Conservation (phyloP, 2,888 invertebrate genomes). For the Cactoblastis cactorum region DNA sequence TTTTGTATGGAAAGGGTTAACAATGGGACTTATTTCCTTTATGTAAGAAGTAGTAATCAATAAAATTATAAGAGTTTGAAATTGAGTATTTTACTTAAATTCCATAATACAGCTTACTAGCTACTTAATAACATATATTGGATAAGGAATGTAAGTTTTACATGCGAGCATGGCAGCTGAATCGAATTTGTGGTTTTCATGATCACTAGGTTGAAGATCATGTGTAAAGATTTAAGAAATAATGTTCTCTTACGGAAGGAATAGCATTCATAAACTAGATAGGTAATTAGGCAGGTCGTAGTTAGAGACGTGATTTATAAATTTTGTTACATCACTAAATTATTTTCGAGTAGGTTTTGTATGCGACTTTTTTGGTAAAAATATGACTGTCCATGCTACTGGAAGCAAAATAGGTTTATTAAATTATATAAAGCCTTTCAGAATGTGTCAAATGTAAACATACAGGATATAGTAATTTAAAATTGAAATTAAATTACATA, state of each 20-base stretch:
- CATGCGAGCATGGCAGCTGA: background rate
- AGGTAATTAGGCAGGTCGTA: slow-evolving; percentile 62
- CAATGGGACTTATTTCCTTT: slow-evolving; percentile 21
- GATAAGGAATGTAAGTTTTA: background rate
- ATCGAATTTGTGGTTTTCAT: slow-evolving; percentile 14
- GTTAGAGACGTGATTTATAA: slow-evolving; percentile 48
- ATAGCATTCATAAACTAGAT: slow-evolving; percentile 60
- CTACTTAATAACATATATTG: background rate
- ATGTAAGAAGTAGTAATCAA: slow-evolving; percentile 22
- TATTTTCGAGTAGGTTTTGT: slow-evolving; percentile 50
- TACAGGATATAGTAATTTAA: background rate
- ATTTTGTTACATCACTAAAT: slow-evolving; percentile 52
- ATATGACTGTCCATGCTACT: background rate
- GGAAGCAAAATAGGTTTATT: slow-evolving; percentile 1
- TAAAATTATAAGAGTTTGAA: slow-evolving; percentile 21
- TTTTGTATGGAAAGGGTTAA: no score
- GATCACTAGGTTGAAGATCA: slow-evolving; percentile 12
- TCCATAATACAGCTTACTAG: slow-evolving; percentile 19
- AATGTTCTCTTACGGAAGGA: slow-evolving; percentile 37
- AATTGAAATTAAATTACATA: background rate
- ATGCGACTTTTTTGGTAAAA: slow-evolving; percentile 7
- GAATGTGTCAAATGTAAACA: background rate
- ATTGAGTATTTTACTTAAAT: slow-evolving; percentile 30
- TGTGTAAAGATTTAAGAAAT: slow-evolving; percentile 22
- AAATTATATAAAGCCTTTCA: background rate